These are phyloP conservation scores for Dysmachus trigonus DNA, from an alignment of 2,888 invertebrate species.

Conservation along the genomic window DNA sequence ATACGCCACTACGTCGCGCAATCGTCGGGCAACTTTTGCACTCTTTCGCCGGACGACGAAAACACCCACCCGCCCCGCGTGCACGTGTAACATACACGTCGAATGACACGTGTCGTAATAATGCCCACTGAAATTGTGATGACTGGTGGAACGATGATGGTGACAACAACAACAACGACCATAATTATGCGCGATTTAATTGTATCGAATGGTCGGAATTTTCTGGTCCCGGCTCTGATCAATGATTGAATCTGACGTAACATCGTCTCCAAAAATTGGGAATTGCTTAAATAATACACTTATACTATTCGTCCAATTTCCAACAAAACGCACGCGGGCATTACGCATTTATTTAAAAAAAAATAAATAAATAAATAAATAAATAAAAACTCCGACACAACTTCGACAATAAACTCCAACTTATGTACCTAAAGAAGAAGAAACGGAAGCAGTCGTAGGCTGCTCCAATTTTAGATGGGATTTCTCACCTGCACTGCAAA, in stretches of 20 bases:
- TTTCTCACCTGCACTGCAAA: background rate
- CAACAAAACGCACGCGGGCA: background rate
- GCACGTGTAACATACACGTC: background rate
- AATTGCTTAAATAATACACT: background rate
- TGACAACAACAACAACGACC: background rate
- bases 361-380: background rate
- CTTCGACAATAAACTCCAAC: slow-evolving; percentile 39
- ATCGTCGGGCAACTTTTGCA: background rate
- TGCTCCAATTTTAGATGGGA: slow-evolving; percentile 32
- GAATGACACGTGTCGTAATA: slow-evolving; percentile 7
- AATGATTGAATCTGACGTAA: slow-evolving; percentile 29
- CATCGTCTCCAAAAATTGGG: background rate
- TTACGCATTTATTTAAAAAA: background rate
- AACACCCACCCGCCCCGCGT: background rate
- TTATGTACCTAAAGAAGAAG: slow-evolving; percentile 41
- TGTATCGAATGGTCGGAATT: background rate
- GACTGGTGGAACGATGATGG: background rate
- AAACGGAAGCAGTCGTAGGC: slow-evolving; percentile 15
- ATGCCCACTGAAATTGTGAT: slow-evolving; percentile 11
- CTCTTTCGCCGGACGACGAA: background rate
- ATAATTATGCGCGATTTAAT: slow-evolving; percentile 18
- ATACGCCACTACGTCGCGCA: background rate
- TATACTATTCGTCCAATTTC: background rate
- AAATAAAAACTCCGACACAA: background rate
- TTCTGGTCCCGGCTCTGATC: slow-evolving; percentile 1